These are phyloP conservation scores for Cotesia congregata DNA, from an alignment of 2,888 invertebrate species.

Conservation along the genomic window DNA sequence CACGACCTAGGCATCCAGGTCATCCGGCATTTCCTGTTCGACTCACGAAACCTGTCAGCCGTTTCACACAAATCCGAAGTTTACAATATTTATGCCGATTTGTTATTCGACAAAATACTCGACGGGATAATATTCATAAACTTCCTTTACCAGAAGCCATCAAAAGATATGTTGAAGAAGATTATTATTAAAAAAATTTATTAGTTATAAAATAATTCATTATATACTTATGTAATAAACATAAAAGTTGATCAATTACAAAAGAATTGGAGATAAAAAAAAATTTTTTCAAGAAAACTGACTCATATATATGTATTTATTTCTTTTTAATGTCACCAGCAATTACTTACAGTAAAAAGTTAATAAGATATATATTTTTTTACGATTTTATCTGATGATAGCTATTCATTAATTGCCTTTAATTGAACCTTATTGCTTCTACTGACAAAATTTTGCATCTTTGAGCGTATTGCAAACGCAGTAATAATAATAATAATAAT, in stretches of 20 bases:
- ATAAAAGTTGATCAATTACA: neutral
- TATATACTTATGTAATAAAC: slow-evolving; percentile 3
- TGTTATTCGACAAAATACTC: slow-evolving; percentile 79
- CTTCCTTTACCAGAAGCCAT: slow-evolving; percentile 77
- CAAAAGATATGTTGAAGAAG: slow-evolving; percentile 72
- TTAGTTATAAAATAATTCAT: slow-evolving; percentile 12
- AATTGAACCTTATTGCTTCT: too few species aligned
- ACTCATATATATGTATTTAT: too few species aligned
- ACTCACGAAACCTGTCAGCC: slow-evolving; percentile 81
- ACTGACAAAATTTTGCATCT: too few species aligned
- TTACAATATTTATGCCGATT: slow-evolving; percentile 82
- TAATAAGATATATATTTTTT: too few species aligned
- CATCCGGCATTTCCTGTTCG: slow-evolving; percentile 82
- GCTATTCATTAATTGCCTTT: too few species aligned
- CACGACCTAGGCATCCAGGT: slow-evolving; percentile 77
- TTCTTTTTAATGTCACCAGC: too few species aligned
- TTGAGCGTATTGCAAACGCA: too few species aligned
- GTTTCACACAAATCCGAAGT: slow-evolving; percentile 80
- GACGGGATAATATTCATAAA: slow-evolving; percentile 79
- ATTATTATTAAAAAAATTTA: slow-evolving; percentile 56
- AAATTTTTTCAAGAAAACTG: too few species aligned
- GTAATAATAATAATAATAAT: too few species aligned
- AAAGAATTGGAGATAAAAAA: neutral
- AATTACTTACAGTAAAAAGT: too few species aligned
- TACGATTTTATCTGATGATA: too few species aligned